phyloP scores from a whole-genome alignment of 2,113 vertebrate genomes.

The Apistogramma diplotaenia region DNA sequence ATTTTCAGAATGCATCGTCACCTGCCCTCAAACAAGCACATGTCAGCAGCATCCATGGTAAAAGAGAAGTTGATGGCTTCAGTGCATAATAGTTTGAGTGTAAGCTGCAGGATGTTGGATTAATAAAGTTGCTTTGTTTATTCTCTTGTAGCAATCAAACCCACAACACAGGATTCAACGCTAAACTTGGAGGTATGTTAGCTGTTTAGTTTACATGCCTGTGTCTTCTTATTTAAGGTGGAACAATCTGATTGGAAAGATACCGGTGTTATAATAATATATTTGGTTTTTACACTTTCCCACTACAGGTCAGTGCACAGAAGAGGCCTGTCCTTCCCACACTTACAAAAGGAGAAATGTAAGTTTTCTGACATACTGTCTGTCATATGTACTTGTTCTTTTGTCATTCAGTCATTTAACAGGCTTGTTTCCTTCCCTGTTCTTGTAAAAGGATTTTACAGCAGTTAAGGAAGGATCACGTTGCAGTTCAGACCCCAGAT shows the following conservation, averaged over 20 bases:
- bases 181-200: slow-evolving; percentile 63
- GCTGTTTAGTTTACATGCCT: background rate
- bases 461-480: slow-evolving; percentile 87
- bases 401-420: background rate
- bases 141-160: slow-evolving; percentile 58
- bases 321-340: slow-evolving; percentile 87
- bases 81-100: background rate
- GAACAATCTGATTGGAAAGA: background rate
- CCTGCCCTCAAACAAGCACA: slow-evolving; percentile 81
- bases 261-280: background rate
- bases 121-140: background rate
- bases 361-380: slow-evolving; percentile 63
- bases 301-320: slow-evolving; percentile 71
- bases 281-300: background rate
- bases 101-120: background rate
- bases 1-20: slow-evolving; percentile 68
- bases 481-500: slow-evolving; percentile 80
- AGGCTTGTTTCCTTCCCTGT: background rate
- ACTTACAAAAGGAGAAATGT: slow-evolving; percentile 93
- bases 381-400: background rate
- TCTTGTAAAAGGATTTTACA: slow-evolving; percentile 82
- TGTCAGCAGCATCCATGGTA: slow-evolving; percentile 81
- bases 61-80: slow-evolving; percentile 16
- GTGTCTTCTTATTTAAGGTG: background rate
- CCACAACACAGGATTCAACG: slow-evolving; percentile 56